Evolutionary conservation across 2,797 vertebrate species (phyloP).

Genomic region (Enteromius fasciolatus): DNA sequence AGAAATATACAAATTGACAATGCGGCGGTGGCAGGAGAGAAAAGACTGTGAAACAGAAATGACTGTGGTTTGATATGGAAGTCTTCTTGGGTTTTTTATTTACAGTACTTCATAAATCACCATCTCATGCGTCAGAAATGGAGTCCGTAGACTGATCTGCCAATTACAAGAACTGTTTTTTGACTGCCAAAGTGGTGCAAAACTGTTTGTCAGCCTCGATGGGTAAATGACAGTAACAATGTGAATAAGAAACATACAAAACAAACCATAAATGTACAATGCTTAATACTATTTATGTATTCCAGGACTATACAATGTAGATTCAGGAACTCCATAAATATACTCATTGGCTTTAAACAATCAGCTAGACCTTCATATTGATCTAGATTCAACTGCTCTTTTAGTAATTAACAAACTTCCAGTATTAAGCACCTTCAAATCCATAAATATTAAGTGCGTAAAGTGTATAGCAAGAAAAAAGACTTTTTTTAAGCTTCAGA

Average conservation of each 20-base stretch:
- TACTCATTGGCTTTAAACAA: constrained; percentile 77
- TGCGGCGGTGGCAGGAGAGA: constrained; percentile 10
- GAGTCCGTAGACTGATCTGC: constrained; percentile 54
- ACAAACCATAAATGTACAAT: constrained; percentile 75
- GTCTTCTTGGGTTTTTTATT: constrained; percentile 37
- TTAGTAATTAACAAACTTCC: constrained; percentile 77
- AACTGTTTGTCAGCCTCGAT: constrained; percentile 74
- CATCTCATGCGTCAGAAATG: constrained; percentile 48
- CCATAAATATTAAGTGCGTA: constrained; percentile 66
- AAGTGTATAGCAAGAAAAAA: constrained; percentile 38
- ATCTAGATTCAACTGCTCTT: constrained; percentile 76
- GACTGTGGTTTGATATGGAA: constrained; percentile 43
- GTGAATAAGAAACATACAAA: constrained; percentile 71
- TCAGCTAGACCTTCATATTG: constrained; percentile 62
- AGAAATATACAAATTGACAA: constrained; percentile 36
- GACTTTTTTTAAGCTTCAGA: constrained; percentile 40
- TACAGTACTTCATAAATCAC: constrained; percentile 47
- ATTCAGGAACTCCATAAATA: constrained; percentile 76
- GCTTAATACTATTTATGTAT: constrained; percentile 77
- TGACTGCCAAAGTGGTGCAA: constrained; percentile 79
- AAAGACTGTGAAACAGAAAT: constrained; percentile 45
- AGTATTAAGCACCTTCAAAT: constrained; percentile 75
- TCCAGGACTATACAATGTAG: constrained; percentile 74
- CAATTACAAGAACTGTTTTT: constrained; percentile 62
- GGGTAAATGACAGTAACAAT: constrained; percentile 68